Conservation (phyloP, 1,140 invertebrate species). For the Aethina tumida region DNA sequence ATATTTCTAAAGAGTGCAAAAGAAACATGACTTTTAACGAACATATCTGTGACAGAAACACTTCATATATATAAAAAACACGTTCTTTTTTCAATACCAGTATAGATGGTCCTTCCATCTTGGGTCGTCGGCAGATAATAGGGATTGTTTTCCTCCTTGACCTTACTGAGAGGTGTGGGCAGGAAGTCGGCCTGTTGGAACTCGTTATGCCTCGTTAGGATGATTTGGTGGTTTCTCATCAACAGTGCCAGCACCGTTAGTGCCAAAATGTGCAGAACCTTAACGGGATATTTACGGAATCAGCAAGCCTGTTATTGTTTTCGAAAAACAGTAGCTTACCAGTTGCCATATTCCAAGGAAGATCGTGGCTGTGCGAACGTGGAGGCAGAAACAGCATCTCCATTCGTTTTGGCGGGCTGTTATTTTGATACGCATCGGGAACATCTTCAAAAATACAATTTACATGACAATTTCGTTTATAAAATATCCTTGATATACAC, state of each 20-base stretch:
- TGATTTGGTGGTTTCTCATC: slow-evolving; percentile 52
- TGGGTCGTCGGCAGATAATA: slow-evolving; percentile 45
- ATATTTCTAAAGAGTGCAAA: too few relatives aligned
- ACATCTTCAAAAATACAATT: slow-evolving; percentile 40
- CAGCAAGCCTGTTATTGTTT: neutral
- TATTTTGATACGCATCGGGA: slow-evolving; percentile 52
- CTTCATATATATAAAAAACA: too few relatives aligned
- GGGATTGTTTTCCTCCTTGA: slow-evolving; percentile 39
- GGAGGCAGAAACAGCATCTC: slow-evolving; percentile 70
- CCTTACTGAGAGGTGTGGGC: slow-evolving; percentile 57
- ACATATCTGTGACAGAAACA: too few relatives aligned
- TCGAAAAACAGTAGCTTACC: slow-evolving; percentile 43
- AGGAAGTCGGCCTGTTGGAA: slow-evolving; percentile 39
- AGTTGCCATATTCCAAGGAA: slow-evolving; percentile 71
- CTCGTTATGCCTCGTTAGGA: slow-evolving; percentile 19
- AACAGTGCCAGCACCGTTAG: slow-evolving; percentile 60
- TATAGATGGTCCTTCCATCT: slow-evolving; percentile 46
- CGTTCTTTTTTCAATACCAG: slow-evolving; percentile 48
- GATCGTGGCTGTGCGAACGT: slow-evolving; percentile 73
- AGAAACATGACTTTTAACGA: too few relatives aligned
- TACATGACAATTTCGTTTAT: too few relatives aligned
- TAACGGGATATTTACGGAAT: slow-evolving; percentile 21
- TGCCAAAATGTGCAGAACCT: slow-evolving; percentile 63
- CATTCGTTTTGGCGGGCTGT: slow-evolving; percentile 55
- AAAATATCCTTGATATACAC: too few relatives aligned